Base-by-base conservation (phyloP, 2,113 vertebrate genomes). In the Rhodinocichla rosea region DNA sequence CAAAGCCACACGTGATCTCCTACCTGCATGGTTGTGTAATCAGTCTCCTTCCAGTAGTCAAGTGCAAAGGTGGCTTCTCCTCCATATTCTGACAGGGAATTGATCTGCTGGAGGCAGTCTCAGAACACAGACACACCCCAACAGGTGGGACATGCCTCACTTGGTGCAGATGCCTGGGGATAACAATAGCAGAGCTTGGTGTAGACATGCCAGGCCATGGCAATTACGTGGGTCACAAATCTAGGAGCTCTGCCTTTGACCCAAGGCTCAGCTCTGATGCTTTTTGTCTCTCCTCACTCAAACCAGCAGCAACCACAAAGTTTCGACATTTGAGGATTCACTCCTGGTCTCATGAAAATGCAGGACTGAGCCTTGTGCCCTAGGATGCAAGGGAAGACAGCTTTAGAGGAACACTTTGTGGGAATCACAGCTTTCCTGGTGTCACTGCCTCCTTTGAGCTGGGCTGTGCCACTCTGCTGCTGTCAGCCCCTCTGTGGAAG, bases 21-120 rank as follows among this genome's bases (percentile, higher is more conserved):
- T 84, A 96, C 95, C 88, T 95, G 88, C 95, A 95, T 93, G 11
- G 47, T 44, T 13, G 32, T 28, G 30, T 12, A 15, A 37, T 62
- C 35, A 50, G 62, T 23, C 39, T 67, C 49, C 33, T 78, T 42
- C 17, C 60, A 77, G 56, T 0, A 16, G 23, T 63, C 81, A 86
- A 50, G 63, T 7, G n/a, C 45, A 86, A 63, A 42, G 12, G 37
- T 20, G 30, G 37, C 30, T 91, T 42, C 64, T 91, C 64, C 37
- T 92, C 64, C 94, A 91, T 83, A 4, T 11, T 55, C 64, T 67
- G 57, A 13, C 1, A 9, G 50, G 45, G 62, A 39, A 23, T 20
- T 2, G 5, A 49, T 35, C 30, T 64, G 45, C 52, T 23, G 15
- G 23, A 1, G 2, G 74, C 71, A 50, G 79, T 20, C 40, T 68